Conservation (phyloP, 2,797 vertebrate genomes). For the Sitta carolinensis region DNA sequence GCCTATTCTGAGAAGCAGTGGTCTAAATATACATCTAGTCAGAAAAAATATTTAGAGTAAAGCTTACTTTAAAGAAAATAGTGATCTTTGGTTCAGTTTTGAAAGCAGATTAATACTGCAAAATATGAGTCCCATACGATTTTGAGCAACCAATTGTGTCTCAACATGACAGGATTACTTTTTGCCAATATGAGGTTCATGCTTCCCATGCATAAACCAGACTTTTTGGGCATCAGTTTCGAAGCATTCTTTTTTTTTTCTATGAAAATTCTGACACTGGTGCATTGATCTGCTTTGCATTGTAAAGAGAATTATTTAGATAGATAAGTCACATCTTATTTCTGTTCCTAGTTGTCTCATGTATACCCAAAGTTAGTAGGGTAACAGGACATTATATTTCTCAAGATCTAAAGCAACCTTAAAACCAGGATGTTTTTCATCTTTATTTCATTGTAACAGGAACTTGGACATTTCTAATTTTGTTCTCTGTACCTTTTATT, state of each 20-base stretch:
- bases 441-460: background rate
- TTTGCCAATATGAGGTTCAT: background rate
- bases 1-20: background rate
- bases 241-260: background rate
- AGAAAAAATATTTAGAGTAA: background rate
- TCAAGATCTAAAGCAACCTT: background rate
- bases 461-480: background rate
- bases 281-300: background rate
- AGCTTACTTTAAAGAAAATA: background rate
- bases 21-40: background rate
- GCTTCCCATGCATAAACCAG: background rate
- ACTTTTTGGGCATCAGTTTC: background rate
- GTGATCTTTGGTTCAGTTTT: background rate
- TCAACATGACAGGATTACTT: background rate
- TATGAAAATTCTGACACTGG: background rate
- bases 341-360: background rate
- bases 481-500: background rate
- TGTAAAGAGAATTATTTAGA: background rate
- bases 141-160: rapidly evolving
- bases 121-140: background rate
- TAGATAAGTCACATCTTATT: background rate
- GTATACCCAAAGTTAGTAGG: background rate
- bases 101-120: background rate
- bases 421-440: background rate
- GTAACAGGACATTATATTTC: background rate